Percentiles rank a stretch among this genome's conserved stretches.
Evolutionary conservation across 1,140 invertebrate species (phyloP).

Genomic region (Lineus longissimus): DNA sequence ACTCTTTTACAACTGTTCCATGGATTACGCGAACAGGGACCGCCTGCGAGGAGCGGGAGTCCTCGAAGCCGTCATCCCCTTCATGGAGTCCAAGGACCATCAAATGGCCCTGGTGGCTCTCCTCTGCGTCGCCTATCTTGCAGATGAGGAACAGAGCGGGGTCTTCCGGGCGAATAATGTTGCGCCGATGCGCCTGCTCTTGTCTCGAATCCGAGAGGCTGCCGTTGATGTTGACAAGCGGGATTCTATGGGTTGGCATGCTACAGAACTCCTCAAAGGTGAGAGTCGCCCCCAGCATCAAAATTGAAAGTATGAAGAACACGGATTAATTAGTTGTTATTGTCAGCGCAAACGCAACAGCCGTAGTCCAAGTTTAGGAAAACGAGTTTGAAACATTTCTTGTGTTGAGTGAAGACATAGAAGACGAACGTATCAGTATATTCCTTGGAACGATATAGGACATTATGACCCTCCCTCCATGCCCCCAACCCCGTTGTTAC

Average conservation of each 20-base stretch:
- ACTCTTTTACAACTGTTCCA: slow-evolving; percentile 4
- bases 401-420: too few relatives aligned
- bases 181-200: not conserved
- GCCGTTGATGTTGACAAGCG: not conserved
- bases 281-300: not conserved
- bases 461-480: too few relatives aligned
- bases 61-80: not conserved
- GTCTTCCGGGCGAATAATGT: not conserved
- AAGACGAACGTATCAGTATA: too few relatives aligned
- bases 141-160: not conserved
- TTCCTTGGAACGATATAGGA: too few relatives aligned
- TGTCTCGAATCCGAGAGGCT: not conserved
- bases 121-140: not conserved
- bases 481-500: too few relatives aligned
- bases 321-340: too few relatives aligned
- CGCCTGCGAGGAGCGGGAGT: not conserved
- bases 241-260: not conserved
- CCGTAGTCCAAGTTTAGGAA: too few relatives aligned
- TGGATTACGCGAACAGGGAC: not conserved
- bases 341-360: too few relatives aligned
- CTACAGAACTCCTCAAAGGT: not conserved
- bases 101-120: not conserved
- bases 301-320: too few relatives aligned
- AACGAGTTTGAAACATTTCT: too few relatives aligned
- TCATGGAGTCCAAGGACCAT: not conserved